Evolutionary conservation across 2,888 invertebrate species (phyloP).

Genomic region (Podabrus alpinus): DNA sequence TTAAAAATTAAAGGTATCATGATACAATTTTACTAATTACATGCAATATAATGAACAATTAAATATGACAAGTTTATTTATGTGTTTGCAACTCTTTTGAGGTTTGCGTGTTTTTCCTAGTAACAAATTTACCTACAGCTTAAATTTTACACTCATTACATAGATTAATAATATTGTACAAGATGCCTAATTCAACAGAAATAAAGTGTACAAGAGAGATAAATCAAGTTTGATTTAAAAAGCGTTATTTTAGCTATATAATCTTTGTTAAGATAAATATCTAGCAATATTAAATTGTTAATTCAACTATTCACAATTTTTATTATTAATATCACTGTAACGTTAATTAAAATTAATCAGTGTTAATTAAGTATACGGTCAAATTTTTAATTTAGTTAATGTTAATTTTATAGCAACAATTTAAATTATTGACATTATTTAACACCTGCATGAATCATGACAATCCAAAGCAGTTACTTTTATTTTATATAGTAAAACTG

Average conservation of each 20-base stretch:
- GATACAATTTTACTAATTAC: background rate
- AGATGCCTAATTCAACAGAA: background rate
- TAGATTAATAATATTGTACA: background rate
- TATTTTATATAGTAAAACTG: background rate
- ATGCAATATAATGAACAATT: background rate
- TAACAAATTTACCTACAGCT: background rate
- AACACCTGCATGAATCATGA: background rate
- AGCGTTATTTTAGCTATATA: background rate
- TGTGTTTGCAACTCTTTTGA: background rate
- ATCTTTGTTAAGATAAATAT: background rate
- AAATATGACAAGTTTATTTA: background rate
- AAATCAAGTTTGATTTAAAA: background rate
- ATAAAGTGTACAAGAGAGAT: background rate
- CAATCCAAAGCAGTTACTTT: background rate
- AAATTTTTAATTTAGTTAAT: background rate
- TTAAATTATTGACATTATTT: constrained; percentile 1
- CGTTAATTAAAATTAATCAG: background rate
- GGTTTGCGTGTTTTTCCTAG: background rate
- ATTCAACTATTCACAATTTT: background rate
- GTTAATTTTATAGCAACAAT: background rate
- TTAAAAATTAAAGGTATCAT: background rate
- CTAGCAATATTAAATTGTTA: no score
- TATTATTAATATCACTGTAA: background rate
- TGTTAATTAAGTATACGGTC: background rate
- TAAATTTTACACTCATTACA: background rate